Evolutionary conservation across 2,888 invertebrate genomes (phyloP), one percentile per base, ranked within the genome.

Genomic region (Laothoe populi): DNA sequence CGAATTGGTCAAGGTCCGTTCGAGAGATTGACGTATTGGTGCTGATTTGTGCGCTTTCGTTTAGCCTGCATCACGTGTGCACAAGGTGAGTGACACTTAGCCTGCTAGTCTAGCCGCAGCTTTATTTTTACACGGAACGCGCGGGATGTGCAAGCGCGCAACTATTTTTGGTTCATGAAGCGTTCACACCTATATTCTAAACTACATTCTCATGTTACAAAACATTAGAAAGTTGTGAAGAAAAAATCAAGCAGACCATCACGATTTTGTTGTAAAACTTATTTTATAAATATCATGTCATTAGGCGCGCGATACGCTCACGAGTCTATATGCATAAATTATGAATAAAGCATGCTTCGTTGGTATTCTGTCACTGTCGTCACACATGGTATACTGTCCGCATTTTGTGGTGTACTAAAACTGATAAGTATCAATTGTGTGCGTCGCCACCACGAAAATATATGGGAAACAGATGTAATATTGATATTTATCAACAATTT

Each of bases 91-190:
- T 92, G 89, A 89, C 90, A 86, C 81, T 71, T 80, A 69, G 65
- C 70, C 68, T 70, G 70, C 74, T 77, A 70, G 83, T 79, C 82
- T 87, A 83, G 80, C 64, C 75, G 63, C 72, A 73, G 79, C 76
- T 85, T 84, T 92, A 90, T 89, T 90, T 90, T 86, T 89, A 87
- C 79, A 79, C 79, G 72, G 76, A 75, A 78, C 81, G 83, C 83
- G 76, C 81, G 86, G 77, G 84, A 87, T 84, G 87, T 86, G 83
- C 86, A 72, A 72, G 70, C 68, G 69, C 66, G 57, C 79, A 81
- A 79, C 92, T 92, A 91, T 92, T 91, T 91, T 91, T 84, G 86
- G 91, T 81, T 68, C 83, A 84, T 70, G 77, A 75, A 79, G 77
- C 82, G 83, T 86, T 85, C 80, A 81, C 86, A 84, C 80, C 81